phyloP scores from a whole-genome alignment of 23 tunicate species.

The Botrylloides violaceus region DNA sequence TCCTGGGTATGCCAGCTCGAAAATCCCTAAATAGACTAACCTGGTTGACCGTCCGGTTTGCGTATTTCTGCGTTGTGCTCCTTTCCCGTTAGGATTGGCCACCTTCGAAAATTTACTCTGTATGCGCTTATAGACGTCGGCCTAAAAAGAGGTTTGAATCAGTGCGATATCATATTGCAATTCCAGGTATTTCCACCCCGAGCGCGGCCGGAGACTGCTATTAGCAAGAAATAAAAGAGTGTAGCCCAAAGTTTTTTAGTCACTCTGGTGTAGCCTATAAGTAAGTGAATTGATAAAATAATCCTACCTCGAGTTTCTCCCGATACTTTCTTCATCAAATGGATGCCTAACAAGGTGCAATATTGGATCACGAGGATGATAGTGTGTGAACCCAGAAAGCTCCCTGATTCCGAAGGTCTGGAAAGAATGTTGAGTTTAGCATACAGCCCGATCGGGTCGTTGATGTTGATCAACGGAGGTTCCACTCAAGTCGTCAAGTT shows the following conservation, averaged over 20 bases:
- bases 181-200: too few relatives aligned
- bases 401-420: slow-evolving; percentile 51
- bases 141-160: too few relatives aligned
- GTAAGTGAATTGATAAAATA: too few relatives aligned
- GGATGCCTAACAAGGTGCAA: slow-evolving; percentile 41
- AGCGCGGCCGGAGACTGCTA: too few relatives aligned
- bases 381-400: slow-evolving; percentile 67
- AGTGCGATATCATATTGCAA: background rate
- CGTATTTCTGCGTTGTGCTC: slow-evolving; percentile 41
- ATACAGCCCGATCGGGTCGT: too few relatives aligned
- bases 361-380: slow-evolving; percentile 54
- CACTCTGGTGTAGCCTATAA: too few relatives aligned
- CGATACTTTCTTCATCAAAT: slow-evolving; percentile 24
- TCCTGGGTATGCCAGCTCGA: too few relatives aligned
- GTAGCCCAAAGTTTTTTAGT: too few relatives aligned
- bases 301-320: slow-evolving; percentile 4
- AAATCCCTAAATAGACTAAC: slow-evolving; percentile 11
- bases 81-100: slow-evolving; percentile 43
- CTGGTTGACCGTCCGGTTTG: slow-evolving; percentile 46
- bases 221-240: too few relatives aligned
- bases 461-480: too few relatives aligned
- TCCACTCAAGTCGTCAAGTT: too few relatives aligned
- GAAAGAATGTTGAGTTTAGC: too few relatives aligned
- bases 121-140: slow-evolving; percentile 39
- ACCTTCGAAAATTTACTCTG: slow-evolving; percentile 18